These are phyloP conservation scores for Dermatophagoides farinae DNA, from an alignment of 1,140 invertebrate species.

Conservation along the genomic window DNA sequence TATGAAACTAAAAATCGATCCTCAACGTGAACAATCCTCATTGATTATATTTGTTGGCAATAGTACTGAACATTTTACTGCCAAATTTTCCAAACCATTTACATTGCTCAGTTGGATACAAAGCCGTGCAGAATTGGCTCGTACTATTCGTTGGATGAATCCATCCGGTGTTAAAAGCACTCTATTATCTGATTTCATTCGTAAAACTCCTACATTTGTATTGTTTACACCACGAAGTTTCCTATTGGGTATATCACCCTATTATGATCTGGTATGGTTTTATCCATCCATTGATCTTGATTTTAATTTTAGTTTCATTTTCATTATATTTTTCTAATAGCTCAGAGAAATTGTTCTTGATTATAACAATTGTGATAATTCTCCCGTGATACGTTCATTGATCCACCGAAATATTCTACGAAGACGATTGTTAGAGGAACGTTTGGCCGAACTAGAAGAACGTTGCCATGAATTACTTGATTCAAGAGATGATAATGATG, in stretches of 20 bases:
- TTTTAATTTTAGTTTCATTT: background rate
- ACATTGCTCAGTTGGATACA: constrained; percentile 11
- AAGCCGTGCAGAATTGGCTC: background rate
- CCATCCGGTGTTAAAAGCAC: constrained; percentile 25
- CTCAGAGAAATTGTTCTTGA: constrained; percentile 25
- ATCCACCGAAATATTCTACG: constrained; percentile 17
- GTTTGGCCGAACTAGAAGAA: constrained; percentile 16
- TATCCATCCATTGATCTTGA: background rate
- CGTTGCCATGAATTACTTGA: constrained; percentile 15
- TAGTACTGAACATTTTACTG: constrained; percentile 1
- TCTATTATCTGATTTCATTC: constrained; percentile 21
- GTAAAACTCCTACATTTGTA: constrained; percentile 22
- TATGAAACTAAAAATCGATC: constrained; percentile 27
- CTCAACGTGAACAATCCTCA: constrained; percentile 16
- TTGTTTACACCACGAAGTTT: constrained; percentile 24
- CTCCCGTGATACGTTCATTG: constrained; percentile 15
- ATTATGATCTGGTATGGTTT: constrained; percentile 22
- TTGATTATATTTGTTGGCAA: constrained; percentile 17
- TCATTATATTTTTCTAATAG: constrained; percentile 18
- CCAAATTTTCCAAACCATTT: background rate
- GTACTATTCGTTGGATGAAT: constrained; percentile 20
- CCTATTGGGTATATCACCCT: constrained; percentile 20
- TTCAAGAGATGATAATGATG: background rate
- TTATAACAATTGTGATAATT: constrained; percentile 23
- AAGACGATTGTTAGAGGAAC: constrained; percentile 16